Evolutionary conservation across 1,140 invertebrate genomes (phyloP), one percentile per base, ranked within the genome.

Genomic region (Nilaparvata lugens): DNA sequence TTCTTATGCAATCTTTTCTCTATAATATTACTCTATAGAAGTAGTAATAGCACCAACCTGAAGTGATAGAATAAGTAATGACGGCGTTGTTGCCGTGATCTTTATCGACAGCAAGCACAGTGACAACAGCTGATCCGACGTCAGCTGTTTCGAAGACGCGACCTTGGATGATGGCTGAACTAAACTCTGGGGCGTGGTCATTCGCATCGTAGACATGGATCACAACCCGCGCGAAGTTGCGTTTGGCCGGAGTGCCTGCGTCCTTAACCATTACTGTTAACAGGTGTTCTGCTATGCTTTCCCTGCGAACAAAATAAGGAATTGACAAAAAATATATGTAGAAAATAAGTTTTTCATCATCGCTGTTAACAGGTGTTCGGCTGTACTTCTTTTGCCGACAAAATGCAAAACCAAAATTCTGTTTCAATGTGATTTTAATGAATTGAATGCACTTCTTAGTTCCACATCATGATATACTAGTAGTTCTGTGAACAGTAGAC

Each of bases 271-370:
- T 90, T 3, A 95, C 86, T 1, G 90, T 95, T 35, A 97, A 71
- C 31, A 93, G 80, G 75, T 97, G 94, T 38, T 88, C 81, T 21
- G 83, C 80, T 5, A 88, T 85, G 18, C 84, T 84, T 74, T 97
- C 93, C 31, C 81, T 82, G 68, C 40, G 66, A 61, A n/a, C n/a
- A n/a, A n/a, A n/a, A n/a, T n/a, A n/a, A n/a, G 70, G 87, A 92
- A 71, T 91, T 92, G 14, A 87, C 78, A 69, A 92, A 88, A 90
- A 0, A 86, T 88, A 0, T 92, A 93, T 67, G 91, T n/a, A n/a
- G n/a, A n/a, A n/a, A n/a, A n/a, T n/a, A n/a, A n/a, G 74, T 97
- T 93, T 64, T 88, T 85, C 0, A 93, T 93, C 82, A 91, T 90
- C 3, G 95, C 86, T 1, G 90, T 95, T 35, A 97, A 71, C 31